Conservation (phyloP, 2,113 vertebrate species). For the Lampris megalopsis region DNA sequence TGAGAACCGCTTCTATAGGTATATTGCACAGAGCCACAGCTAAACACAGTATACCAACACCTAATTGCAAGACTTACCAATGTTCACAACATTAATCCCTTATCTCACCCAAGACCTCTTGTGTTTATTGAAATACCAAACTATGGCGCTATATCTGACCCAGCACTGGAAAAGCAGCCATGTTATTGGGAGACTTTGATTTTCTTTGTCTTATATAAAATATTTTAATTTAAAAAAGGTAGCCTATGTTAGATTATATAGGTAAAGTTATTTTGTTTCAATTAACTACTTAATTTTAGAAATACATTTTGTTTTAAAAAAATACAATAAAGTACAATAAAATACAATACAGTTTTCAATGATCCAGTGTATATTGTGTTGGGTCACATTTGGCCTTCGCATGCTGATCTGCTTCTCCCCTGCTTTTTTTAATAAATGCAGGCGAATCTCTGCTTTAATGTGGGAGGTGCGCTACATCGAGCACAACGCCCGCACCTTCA, state of each 20-base stretch:
- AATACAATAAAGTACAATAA: too few species aligned
- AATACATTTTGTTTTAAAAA: too few species aligned
- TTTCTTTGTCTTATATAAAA: too few species aligned
- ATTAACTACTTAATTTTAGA: too few species aligned
- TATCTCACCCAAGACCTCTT: background rate
- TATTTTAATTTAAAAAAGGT: too few species aligned
- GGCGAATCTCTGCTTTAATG: constrained; percentile 98
- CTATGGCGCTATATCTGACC: too few species aligned
- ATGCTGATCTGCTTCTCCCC: constrained; percentile 15
- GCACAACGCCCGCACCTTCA: constrained; percentile 97
- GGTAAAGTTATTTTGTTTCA: too few species aligned
- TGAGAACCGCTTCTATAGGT: constrained; percentile 97
- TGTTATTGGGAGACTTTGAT: too few species aligned
- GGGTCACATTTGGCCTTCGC: background rate
- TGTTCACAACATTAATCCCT: background rate
- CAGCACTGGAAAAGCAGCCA: too few species aligned
- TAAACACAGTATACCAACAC: background rate
- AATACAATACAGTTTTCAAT: background rate
- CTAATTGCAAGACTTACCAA: background rate
- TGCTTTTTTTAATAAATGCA: constrained; percentile 47
- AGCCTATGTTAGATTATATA: too few species aligned
- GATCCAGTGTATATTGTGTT: too few species aligned
- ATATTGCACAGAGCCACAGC: constrained; percentile 20
- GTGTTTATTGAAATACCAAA: too few species aligned
- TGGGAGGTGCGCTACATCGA: constrained; percentile 99